These are phyloP conservation scores for Tipula lateralis DNA, from an alignment of 2,888 invertebrate genomes.

Conservation along the genomic window DNA sequence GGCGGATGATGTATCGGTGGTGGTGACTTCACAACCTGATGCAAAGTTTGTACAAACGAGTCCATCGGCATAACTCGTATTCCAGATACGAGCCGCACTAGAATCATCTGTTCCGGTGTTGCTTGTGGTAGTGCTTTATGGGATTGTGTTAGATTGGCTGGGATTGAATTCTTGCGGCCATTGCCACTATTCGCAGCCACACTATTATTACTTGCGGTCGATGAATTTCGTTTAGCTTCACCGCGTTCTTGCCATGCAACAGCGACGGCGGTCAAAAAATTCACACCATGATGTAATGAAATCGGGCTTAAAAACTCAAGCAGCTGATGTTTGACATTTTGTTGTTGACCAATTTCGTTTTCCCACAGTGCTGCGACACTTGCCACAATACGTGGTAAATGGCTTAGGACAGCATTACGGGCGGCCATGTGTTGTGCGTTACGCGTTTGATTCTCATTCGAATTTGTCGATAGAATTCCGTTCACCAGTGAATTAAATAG, in stretches of 20 bases:
- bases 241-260: constrained; percentile 78
- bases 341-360: constrained; percentile 56
- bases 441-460: constrained; percentile 40
- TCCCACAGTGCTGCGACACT: constrained; percentile 77
- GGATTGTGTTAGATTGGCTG: constrained; percentile 37
- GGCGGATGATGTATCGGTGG: constrained; percentile 55
- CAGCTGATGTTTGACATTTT: constrained; percentile 66
- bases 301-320: constrained; percentile 80
- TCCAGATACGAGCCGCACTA: constrained; percentile 73
- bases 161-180: background rate
- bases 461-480: constrained; percentile 64
- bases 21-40: constrained; percentile 75
- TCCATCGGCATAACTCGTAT: constrained; percentile 81
- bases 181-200: background rate
- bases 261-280: constrained; percentile 75
- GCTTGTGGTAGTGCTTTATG: constrained; percentile 52
- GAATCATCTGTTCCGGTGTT: constrained; percentile 63
- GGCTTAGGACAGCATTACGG: constrained; percentile 68
- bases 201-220: constrained; percentile 45
- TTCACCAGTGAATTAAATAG: constrained; percentile 75
- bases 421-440: constrained; percentile 53
- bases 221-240: constrained; percentile 49
- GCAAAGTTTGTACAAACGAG: constrained; percentile 73
- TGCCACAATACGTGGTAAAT: constrained; percentile 74
- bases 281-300: constrained; percentile 73